Percentiles rank a stretch among this genome's conserved stretches.
Evolutionary conservation across 2,888 invertebrate species (phyloP).

Genomic region (Polydrusus tereticollis): DNA sequence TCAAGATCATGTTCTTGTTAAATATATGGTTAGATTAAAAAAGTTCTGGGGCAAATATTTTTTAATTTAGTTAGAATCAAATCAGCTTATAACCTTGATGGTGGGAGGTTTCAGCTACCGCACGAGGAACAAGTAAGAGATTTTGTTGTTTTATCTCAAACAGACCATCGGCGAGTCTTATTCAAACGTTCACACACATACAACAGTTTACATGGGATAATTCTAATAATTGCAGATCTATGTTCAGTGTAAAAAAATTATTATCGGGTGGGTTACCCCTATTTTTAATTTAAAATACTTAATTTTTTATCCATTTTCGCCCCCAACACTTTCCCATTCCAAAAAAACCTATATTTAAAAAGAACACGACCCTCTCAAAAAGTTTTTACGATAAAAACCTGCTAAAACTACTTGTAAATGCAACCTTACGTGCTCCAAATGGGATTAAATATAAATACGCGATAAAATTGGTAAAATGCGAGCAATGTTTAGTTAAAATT

Average conservation of each 20-base stretch:
- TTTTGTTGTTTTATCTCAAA: no score
- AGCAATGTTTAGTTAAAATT: background rate
- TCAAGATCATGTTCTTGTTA: background rate
- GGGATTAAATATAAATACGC: slow-evolving; percentile 36
- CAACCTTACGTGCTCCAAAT: slow-evolving; percentile 49
- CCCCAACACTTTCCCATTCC: background rate
- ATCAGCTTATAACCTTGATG: no score
- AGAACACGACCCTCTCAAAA: background rate
- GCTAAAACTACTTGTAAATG: slow-evolving; percentile 52
- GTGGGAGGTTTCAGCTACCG: no score
- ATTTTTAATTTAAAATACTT: background rate
- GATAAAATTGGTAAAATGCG: slow-evolving; percentile 19
- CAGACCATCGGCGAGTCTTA: no score
- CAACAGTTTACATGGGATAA: no score
- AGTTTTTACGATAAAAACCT: slow-evolving; percentile 39
- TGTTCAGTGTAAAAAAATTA: no score
- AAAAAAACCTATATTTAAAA: background rate
- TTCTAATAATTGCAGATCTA: no score
- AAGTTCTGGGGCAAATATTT: background rate
- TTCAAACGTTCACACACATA: no score
- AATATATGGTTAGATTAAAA: background rate
- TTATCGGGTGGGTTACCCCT: no score
- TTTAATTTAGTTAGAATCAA: background rate
- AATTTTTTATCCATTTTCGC: background rate
- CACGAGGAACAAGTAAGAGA: no score